phyloP scores from a whole-genome alignment of 1,140 invertebrate genomes.

The Paralvinella palmiformis region DNA sequence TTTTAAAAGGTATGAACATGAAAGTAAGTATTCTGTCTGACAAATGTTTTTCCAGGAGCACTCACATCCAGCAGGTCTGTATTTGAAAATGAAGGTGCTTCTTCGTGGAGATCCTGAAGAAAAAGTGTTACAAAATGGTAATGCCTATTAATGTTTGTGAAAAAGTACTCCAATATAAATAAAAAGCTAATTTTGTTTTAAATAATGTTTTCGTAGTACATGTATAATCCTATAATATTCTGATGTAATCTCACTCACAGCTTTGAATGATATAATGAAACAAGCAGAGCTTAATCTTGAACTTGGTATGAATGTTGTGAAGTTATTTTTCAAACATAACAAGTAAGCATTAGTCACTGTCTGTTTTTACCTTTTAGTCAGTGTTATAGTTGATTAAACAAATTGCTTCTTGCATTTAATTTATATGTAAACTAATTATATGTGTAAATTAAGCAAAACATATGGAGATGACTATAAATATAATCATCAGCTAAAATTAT shows the following conservation, averaged over 20 bases:
- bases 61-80: conserved; percentile 30
- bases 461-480: too few relatives aligned
- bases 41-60: conserved; percentile 25
- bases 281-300: conserved; percentile 30
- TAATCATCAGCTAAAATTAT: too few relatives aligned
- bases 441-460: too few relatives aligned
- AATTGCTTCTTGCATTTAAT: too few relatives aligned
- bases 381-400: too few relatives aligned
- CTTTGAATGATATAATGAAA: conserved; percentile 25
- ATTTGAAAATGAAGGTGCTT: conserved; percentile 26
- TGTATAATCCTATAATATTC: too few relatives aligned
- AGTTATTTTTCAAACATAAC: conserved; percentile 23
- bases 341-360: too few relatives aligned
- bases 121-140: conserved; percentile 23
- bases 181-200: too few relatives aligned
- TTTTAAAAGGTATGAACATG: neutral
- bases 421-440: too few relatives aligned
- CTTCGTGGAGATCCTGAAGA: conserved; percentile 19
- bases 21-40: neutral
- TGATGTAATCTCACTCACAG: conserved; percentile 22
- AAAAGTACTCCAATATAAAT: too few relatives aligned
- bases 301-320: conserved; percentile 26
- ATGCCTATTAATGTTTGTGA: neutral
- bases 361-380: too few relatives aligned
- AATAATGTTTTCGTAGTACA: too few relatives aligned